A percentile compares a stretch with the other conserved stretches of the same genome.
Conservation (phyloP, 2,113 vertebrate genomes). For the Eretmochelys imbricata region DNA sequence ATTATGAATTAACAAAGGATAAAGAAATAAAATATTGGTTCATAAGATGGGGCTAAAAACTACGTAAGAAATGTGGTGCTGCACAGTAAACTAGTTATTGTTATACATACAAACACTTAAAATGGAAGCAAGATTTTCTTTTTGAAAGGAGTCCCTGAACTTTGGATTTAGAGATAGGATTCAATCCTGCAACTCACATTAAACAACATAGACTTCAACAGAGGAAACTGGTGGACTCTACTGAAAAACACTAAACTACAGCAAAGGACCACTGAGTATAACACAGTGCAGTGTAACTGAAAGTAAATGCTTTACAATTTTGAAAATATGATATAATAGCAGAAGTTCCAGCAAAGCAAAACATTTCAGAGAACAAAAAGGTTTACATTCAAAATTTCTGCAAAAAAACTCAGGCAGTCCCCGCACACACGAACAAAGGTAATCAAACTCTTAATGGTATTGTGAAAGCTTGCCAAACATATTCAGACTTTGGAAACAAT, state of each 20-base stretch:
- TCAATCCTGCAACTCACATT: neutral
- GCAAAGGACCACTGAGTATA: neutral
- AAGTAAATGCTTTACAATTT: neutral
- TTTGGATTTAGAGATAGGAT: neutral
- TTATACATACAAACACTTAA: accelerated
- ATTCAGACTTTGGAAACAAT: conserved; percentile 53
- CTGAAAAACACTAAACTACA: neutral
- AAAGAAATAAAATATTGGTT: neutral
- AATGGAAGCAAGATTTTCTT: neutral
- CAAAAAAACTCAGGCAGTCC: neutral
- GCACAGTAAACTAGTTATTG: accelerated
- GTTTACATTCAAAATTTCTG: conserved; percentile 18
- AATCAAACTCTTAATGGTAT: conserved; percentile 43
- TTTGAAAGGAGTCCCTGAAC: neutral
- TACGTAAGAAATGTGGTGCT: accelerated
- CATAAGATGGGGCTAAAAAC: accelerated
- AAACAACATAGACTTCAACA: neutral
- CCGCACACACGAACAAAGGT: conserved; percentile 52
- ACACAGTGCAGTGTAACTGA: neutral
- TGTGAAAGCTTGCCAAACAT: conserved; percentile 48
- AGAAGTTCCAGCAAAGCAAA: neutral
- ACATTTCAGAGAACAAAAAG: conserved; percentile 1
- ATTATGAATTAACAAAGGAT: neutral
- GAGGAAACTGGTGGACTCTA: neutral
- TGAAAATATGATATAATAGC: neutral